Conservation (phyloP, 2,113 vertebrate genomes). For the Cnemophilus loriae region DNA sequence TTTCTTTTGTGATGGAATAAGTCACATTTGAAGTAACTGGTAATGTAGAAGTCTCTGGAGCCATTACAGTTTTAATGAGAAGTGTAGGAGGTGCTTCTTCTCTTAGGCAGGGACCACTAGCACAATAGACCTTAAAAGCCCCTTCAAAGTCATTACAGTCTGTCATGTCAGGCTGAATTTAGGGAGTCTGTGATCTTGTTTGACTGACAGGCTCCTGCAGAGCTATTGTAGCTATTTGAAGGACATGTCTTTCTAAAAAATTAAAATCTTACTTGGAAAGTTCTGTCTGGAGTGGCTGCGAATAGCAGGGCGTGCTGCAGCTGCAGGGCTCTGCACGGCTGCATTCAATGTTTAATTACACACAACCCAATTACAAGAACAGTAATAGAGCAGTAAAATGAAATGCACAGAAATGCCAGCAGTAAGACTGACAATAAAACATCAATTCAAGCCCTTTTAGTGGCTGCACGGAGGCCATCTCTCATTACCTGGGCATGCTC, state of each 20-base stretch:
- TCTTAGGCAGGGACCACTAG: background rate
- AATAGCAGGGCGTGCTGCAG: background rate
- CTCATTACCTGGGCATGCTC: background rate
- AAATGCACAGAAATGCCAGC: background rate
- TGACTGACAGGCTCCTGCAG: conserved; percentile 19
- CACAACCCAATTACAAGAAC: background rate
- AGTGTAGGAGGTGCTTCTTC: background rate
- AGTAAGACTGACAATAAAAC: background rate
- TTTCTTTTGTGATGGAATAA: background rate
- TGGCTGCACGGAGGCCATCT: background rate
- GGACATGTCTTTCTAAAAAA: background rate
- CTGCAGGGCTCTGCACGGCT: background rate
- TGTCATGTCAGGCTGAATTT: conserved; percentile 1
- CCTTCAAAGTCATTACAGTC: conserved; percentile 8
- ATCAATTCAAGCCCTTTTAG: background rate
- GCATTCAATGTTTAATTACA: background rate
- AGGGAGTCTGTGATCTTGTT: background rate
- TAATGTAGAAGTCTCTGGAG: background rate
- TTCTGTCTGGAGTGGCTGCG: background rate
- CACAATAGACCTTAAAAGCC: background rate
- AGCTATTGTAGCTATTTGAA: background rate
- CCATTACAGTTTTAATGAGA: background rate
- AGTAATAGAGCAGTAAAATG: background rate
- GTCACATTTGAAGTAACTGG: background rate
- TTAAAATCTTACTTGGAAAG: background rate